Conservation (phyloP, 2,888 invertebrate genomes). For the Cremastinae sp. region DNA sequence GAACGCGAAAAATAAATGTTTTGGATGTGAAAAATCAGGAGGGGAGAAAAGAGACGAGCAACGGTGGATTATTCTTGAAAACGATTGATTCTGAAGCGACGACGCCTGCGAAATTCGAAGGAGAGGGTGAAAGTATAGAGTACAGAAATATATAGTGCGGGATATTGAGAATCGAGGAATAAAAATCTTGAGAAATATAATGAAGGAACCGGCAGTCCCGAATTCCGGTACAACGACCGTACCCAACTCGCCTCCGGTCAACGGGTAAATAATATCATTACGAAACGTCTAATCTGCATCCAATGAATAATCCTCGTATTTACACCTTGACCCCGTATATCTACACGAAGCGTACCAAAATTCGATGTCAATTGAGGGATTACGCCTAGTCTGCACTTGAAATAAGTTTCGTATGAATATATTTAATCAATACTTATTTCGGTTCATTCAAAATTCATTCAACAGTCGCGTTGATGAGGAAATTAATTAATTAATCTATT, state of each 20-base stretch:
- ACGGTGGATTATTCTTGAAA: not conserved
- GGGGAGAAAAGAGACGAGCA: slow-evolving; percentile 19
- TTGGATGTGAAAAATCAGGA: slow-evolving; percentile 17
- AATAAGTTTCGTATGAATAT: too few relatives aligned
- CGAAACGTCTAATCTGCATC: slow-evolving; percentile 64
- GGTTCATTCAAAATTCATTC: too few relatives aligned
- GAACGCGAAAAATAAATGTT: not conserved
- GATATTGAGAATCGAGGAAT: too few relatives aligned
- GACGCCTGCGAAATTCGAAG: not conserved
- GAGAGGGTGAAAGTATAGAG: slow-evolving; percentile 1
- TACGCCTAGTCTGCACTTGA: too few relatives aligned
- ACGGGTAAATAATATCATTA: slow-evolving; percentile 75
- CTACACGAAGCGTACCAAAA: not conserved
- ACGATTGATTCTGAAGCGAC: slow-evolving; percentile 27
- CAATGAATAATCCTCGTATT: slow-evolving; percentile 47
- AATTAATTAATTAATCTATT: too few relatives aligned
- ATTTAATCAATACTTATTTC: too few relatives aligned
- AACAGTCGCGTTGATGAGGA: too few relatives aligned
- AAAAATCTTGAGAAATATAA: slow-evolving; percentile 65
- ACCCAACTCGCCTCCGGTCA: slow-evolving; percentile 67
- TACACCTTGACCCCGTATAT: slow-evolving; percentile 43
- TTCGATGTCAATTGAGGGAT: too few relatives aligned
- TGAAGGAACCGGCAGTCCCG: slow-evolving; percentile 72
- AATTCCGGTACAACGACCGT: slow-evolving; percentile 68
- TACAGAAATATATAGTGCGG: slow-evolving; percentile 56